Base-by-base conservation (phyloP, 2,797 vertebrate genomes). In the Podargus strigoides region DNA sequence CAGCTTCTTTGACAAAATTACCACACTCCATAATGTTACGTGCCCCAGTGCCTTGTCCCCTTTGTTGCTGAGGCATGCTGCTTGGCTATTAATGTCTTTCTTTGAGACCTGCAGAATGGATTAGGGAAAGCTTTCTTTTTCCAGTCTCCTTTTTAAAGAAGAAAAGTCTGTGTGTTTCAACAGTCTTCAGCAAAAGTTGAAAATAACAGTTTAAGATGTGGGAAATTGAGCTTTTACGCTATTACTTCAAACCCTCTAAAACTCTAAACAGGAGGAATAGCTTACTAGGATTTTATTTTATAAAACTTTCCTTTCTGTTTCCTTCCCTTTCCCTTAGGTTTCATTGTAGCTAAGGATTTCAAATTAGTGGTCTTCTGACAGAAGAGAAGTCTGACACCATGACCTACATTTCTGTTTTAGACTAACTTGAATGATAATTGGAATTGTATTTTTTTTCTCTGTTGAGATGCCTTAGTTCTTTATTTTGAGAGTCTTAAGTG, bases 1-100 rank as follows among this genome's bases (percentile, higher is more conserved):
- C 83, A 95, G 92, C 69, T 94, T 81, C 67, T 85, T 42, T 63
- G 85, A 73, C 46, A 87, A 93, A 96, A 95, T 69, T 67, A 77
- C 37, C 26, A 60, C 26, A 34, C 28, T 87, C 50, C 58, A 42
- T 46, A 82, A 91, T 77, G 87, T 86, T 74, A 76, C 15, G 6
- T 81, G 78, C 63, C 78, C 84, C 28, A 21, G 37, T 4, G 20
- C 24, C 52, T 74, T n/a, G 20, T 26, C 67, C 17, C 17, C 15
- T 47, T 50, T 28, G n/a, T 30, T 85, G 17, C 14, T 73, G 55
- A 72, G 46, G 44, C 36, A 73, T 0, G 0, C 8, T 66, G 42
- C 17, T 34, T 59, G n/a, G 52, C 34, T 70, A 62, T 34, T 62
- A 59, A 58, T 34, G 18, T 28, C 39, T 79, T 20, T 58, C 28